These are phyloP conservation scores for Drosophila merina DNA, from an alignment of 2,888 invertebrate species.

Conservation along the genomic window DNA sequence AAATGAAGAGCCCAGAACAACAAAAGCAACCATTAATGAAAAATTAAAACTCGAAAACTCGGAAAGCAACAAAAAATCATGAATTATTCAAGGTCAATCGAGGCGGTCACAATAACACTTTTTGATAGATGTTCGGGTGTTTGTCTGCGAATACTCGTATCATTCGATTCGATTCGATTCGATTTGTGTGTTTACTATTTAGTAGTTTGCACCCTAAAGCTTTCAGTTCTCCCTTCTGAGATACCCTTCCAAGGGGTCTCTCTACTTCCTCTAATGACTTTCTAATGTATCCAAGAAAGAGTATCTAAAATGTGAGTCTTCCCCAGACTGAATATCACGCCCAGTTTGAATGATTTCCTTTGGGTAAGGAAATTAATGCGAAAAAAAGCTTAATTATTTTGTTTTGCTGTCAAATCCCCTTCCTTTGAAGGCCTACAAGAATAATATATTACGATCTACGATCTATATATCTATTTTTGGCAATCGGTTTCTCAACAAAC, in stretches of 20 bases:
- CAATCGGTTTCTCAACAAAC: slow-evolving; percentile 16
- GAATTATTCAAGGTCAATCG: slow-evolving; percentile 77
- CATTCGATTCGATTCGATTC: slow-evolving; percentile 3
- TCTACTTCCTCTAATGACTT: too few species aligned
- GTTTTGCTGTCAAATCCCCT: slow-evolving; percentile 53
- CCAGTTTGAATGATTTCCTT: slow-evolving; percentile 25
- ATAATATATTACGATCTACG: neutral
- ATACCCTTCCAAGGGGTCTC: too few species aligned
- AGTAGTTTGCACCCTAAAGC: slow-evolving; percentile 11
- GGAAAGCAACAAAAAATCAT: slow-evolving; percentile 56
- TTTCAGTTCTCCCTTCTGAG: slow-evolving; percentile 4
- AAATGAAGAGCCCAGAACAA: slow-evolving; percentile 19
- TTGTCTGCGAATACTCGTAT: slow-evolving; percentile 14
- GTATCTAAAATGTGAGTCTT: neutral
- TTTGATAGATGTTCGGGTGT: slow-evolving; percentile 23
- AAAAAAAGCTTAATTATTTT: slow-evolving; percentile 71
- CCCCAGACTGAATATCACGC: slow-evolving; percentile 7
- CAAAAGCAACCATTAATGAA: slow-evolving; percentile 43
- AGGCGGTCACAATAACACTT: slow-evolving; percentile 48
- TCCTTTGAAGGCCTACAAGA: neutral
- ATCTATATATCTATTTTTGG: slow-evolving; percentile 55
- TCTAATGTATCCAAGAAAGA: neutral
- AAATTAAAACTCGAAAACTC: slow-evolving; percentile 40
- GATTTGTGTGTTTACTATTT: slow-evolving; percentile 41
- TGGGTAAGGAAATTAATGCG: slow-evolving; percentile 41